Base-by-base conservation (phyloP, 2,797 vertebrate species). In the Melanogrammus aeglefinus region DNA sequence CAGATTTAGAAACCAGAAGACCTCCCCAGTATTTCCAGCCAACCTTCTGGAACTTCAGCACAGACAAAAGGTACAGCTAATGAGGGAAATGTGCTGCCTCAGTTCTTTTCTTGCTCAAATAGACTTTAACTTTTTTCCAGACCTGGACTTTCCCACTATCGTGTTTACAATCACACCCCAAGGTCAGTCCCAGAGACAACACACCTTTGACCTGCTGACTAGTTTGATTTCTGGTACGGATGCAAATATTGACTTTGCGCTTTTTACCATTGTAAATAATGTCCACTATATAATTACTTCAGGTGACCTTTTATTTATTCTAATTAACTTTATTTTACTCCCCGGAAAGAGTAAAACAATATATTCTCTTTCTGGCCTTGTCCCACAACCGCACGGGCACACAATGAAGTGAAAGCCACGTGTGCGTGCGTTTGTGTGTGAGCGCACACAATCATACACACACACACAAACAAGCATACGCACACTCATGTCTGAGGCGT, bases 401-500 rank as follows among this genome's bases (percentile, higher is more conserved):
- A 41, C 39, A 41, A 41, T 13, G 0, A 41, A 41, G 12, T 41
- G 39, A 41, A 41, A 41, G 39, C 12, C 47, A 51, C 18, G 47
- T 51, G 16, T 51, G 47, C 12, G 39, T 41, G 39, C 12, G 8
- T 41, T 41, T 41, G 39, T 41, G 10, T 41, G 39, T 13, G 12
- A 13, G 39, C 80, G 33, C 76, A 70, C 36, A 70, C 36, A 70
- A 31, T 66, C 36, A 73, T 74, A 74, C 69, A 77, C 72, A 80
- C 35, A 72, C 36, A 73, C 75, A 74, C 69, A 77, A 72, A 80
- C 87, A 82, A 82, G 82, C 71, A 72, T 39, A 36, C 29, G 57
- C 80, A 75, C 78, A 75, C 78, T 79, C 41, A 82, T 51, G 83
- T 82, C 83, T 78, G 82, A 77, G 85, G 85, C 81, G 83, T 78